Evolutionary conservation across 2,888 invertebrate genomes (phyloP), one percentile per base, ranked within the genome.

Genomic region (Netelia inedita): DNA sequence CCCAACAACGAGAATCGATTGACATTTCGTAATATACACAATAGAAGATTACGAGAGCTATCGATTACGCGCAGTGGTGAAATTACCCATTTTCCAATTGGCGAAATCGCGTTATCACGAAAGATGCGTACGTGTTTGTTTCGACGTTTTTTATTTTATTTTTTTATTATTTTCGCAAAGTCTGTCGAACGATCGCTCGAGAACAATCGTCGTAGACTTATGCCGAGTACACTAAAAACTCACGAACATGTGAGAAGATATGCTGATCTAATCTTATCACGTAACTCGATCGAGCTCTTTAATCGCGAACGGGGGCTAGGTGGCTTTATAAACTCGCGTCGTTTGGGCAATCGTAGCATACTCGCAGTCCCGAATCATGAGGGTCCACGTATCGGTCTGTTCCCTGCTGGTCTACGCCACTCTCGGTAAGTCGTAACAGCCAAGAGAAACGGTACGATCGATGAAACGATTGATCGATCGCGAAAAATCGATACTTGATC

Each of bases 291-390:
- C 53, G 69, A 55, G 19, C 53, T 65, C 16, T 43, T 78, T 41
- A 35, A 84, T 82, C 81, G 35, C 66, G 23, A 65, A 79, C 53
- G 41, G 43, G 8, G 53, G 35, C 41, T 69, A 63, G n/a, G 10
- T 21, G 50, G 80, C 88, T 89, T 90, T 91, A 91, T 90, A 91
- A 91, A 81, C 19, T 65, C 50, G 28, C 8, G 53, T 28, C 28
- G 19, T 11, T 9, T 43, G 9, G 57, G 14, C n/a, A 57, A 28
- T 69, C 10, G 10, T 73, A 85, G 55, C 79, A 88, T 75, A 85
- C 82, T 66, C 85, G 28, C 68, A 19, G 76, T 75, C 74, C 41
- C 72, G 14, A 82, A 89, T 85, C 86, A 90, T 91, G 91, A 84
- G 73, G 87, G 55, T 83, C 69, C 85, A 74, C 79, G n/a, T 85